Evolutionary conservation across 64 coral and sea anemone genomes (phyloP), one percentile per base, ranked within the genome.

Genomic region (Montipora foliosa): DNA sequence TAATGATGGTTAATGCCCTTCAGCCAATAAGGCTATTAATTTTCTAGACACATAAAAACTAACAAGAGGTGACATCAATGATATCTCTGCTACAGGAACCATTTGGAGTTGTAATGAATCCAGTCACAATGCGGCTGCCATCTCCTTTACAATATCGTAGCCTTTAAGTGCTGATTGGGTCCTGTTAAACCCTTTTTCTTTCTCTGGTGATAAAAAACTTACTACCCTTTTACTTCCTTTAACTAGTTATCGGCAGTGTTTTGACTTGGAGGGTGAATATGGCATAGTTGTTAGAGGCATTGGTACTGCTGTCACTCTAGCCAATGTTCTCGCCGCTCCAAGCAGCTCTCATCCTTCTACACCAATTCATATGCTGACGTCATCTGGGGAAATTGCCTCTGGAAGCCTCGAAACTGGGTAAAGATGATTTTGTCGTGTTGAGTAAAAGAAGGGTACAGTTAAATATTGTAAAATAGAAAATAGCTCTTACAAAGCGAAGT

Each of bases 181-280:
- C 10, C 52, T 55, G 52, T 55, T 55, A 55, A 14, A 15, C 14
- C 9, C 3, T 12, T 7, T 64, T 64, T 64, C 13, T 4, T 19
- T 12, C 9, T 15, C 61, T 64, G 0, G 61, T 71, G 17, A 22
- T 71, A 71, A 71, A n/a, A 5, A 71, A 71, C 21, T 71, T 24
- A 9, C 8, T 4, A 17, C 49, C 14, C 4, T 48, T 7, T 20
- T 47, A 37, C n/a, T 82, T 15, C 50, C 8, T 91, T 49, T 78
- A 1, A 68, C 3, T 78, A 99, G 98, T n/a, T 99, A 99, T 93
- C 98, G 90, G 8, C 98, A 99, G 89, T 99, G 95, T 76, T 99
- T 99, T 95, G 98, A 99, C 72, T 86, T 99, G 24, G 98, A 99
- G 55, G 98, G 98, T 6, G 98, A 99, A 76, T 99, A 91, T 93